These are phyloP conservation scores for Rhodeus uyekii DNA, from an alignment of 2,797 vertebrate genomes.

Conservation along the genomic window DNA sequence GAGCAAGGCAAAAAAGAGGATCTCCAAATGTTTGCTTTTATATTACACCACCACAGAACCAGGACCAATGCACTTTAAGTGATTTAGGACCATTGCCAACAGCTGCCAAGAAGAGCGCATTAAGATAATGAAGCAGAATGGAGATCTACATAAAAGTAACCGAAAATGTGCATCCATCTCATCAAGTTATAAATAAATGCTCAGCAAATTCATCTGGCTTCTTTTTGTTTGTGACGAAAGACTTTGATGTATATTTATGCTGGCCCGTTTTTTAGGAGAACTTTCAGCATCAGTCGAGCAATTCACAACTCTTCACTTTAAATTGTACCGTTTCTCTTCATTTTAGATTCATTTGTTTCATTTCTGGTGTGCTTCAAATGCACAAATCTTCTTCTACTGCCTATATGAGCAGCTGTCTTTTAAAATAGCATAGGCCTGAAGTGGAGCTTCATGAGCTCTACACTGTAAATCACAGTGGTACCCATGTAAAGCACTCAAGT, in stretches of 20 bases:
- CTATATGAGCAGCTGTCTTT: not conserved
- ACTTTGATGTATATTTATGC: not conserved
- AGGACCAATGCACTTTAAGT: conserved; percentile 26
- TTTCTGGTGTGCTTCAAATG: not conserved
- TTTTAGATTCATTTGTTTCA: not conserved
- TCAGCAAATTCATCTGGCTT: conserved; percentile 8
- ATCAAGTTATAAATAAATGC: conserved; percentile 12
- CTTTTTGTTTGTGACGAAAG: not conserved
- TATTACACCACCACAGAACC: conserved; percentile 41
- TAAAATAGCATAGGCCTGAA: not conserved
- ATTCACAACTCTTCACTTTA: not conserved
- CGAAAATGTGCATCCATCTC: conserved; percentile 44
- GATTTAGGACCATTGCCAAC: conserved; percentile 37
- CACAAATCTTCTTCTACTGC: not conserved
- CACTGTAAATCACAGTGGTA: not conserved
- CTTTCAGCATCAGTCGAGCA: not conserved
- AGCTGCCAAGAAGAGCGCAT: conserved; percentile 49
- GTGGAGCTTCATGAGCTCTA: not conserved
- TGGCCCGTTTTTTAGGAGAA: not conserved
- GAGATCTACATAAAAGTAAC: conserved; percentile 18
- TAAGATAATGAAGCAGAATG: conserved; percentile 48
- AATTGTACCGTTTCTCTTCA: not conserved
- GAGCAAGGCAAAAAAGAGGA: conserved; percentile 9
- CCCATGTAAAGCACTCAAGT: not conserved
- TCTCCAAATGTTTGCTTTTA: conserved; percentile 43